Evolutionary conservation across 2,888 invertebrate species (phyloP).

Genomic region (Mythimna loreyi): DNA sequence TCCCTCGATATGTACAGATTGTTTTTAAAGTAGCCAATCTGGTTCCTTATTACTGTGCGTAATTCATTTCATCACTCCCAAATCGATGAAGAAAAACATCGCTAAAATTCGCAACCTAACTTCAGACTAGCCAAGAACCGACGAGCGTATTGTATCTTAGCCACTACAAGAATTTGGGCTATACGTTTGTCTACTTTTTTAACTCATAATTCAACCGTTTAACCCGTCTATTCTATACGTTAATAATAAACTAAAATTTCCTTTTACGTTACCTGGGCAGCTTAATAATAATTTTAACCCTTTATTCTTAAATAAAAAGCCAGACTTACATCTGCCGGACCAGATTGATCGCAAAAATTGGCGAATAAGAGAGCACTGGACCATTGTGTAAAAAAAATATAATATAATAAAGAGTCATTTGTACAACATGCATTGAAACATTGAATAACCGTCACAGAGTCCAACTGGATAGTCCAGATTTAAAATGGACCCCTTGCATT

Average conservation of each 20-base stretch:
- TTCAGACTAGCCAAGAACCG: too few relatives aligned
- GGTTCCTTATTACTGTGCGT: too few relatives aligned
- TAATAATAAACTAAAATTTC: conserved; percentile 3
- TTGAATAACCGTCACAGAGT: conserved; percentile 4
- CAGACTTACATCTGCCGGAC: conserved; percentile 31
- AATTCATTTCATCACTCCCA: too few relatives aligned
- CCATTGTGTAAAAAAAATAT: conserved; percentile 2
- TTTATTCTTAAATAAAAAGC: not conserved
- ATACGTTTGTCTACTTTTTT: not conserved
- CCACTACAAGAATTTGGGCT: not conserved
- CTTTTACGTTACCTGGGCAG: not conserved
- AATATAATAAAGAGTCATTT: not conserved
- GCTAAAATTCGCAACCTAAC: too few relatives aligned
- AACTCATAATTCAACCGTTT: not conserved
- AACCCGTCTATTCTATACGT: not conserved
- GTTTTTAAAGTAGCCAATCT: too few relatives aligned
- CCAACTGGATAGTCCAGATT: not conserved
- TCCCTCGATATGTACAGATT: too few relatives aligned
- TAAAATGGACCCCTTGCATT: not conserved
- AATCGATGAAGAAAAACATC: too few relatives aligned
- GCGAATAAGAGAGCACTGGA: not conserved
- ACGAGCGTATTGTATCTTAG: not conserved
- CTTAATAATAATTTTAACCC: not conserved
- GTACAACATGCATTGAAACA: conserved; percentile 19
- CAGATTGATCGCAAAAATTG: conserved; percentile 6